Base-by-base conservation (phyloP, 2,113 vertebrate genomes). In the Stigmatopora nigra region DNA sequence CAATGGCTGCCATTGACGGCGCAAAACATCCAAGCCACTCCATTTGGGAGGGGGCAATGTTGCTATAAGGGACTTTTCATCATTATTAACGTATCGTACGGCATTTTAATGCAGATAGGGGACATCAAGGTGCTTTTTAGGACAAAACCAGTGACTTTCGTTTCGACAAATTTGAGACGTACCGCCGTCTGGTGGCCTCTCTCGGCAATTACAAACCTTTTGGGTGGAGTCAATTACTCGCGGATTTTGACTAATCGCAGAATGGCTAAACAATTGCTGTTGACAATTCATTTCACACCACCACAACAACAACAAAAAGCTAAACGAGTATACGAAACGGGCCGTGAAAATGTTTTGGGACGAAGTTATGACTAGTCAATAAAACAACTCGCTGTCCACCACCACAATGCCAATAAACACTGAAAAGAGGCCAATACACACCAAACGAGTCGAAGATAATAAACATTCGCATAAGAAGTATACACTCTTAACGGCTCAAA, bases 351-450 rank as follows among this genome's bases (percentile, higher is more conserved):
- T 11, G 10, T 20, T 11, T 13, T 20, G 52, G 20, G n/a, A 53
- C 20, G 12, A 3, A 5, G 13, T 20, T 38, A 14, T 20, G 10
- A 14, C 59, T 41, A 35, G 36, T 38, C 16, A 13, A 9, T 60
- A 17, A 60, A 60, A 60, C 10, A 36, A 41, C 6, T 16, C 25
- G 14, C 56, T 46, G 36, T 62, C 70, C 41, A 16, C 64, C 17
- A 55, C 51, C 31, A 31, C 0, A 36, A 55, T 1, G 41, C 44
- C 31, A 64, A 53, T 11, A 41, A 7, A 62, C 9, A 4, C 0
- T 3, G 6, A n/a, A 25, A n/a, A 49, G 0, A 16, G 5, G 3
- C 48, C 9, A 1, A 10, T 0, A 0, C 44, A 3, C 3, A 0
- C 2, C 9, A n/a, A 45, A 12, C 7, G 13, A 53, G 12, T 4